Percentiles rank a stretch among this genome's conserved stretches.
phyloP scores from a whole-genome alignment of 2,888 invertebrate genomes.

The Drosophila neotestacea region DNA sequence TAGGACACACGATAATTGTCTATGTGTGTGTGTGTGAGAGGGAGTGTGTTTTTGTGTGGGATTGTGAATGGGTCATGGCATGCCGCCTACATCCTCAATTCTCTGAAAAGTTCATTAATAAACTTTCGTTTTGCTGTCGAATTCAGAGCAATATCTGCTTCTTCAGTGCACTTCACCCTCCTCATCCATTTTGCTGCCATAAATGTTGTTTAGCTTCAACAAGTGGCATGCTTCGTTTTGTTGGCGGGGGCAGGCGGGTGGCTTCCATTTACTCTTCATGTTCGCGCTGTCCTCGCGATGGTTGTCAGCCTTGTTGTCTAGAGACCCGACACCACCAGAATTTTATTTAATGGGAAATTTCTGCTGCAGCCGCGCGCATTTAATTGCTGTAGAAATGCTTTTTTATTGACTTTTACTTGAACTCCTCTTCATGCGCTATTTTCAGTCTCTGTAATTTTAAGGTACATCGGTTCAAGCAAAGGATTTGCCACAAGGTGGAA shows the following conservation, averaged over 20 bases:
- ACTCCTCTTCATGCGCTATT: slow-evolving; percentile 48
- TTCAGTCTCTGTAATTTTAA: slow-evolving; percentile 6
- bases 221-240: slow-evolving; percentile 63
- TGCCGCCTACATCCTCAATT: slow-evolving; percentile 38
- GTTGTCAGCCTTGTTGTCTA: slow-evolving; percentile 50
- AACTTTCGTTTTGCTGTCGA: slow-evolving; percentile 77
- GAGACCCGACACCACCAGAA: slow-evolving; percentile 67
- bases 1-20: slow-evolving; percentile 53
- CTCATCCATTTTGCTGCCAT: too few relatives aligned
- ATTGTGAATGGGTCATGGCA: slow-evolving; percentile 52
- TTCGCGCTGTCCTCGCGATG: slow-evolving; percentile 6
- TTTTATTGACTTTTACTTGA: slow-evolving; percentile 76
- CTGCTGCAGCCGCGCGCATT: slow-evolving; percentile 66
- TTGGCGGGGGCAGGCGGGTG: neutral
- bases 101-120: slow-evolving; percentile 76
- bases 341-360: slow-evolving; percentile 73
- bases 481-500: neutral
- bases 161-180: neutral
- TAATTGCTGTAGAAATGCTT: slow-evolving; percentile 75
- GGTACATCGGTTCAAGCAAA: neutral
- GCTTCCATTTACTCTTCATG: slow-evolving; percentile 29
- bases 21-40: slow-evolving; percentile 16
- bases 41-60: slow-evolving; percentile 16
- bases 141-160: slow-evolving; percentile 56
- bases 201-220: slow-evolving; percentile 67